Percentiles rank a stretch among this genome's conserved stretches.
These are phyloP conservation scores for Harpalus rubripes DNA, from an alignment of 2,888 invertebrate species.

Conservation along the genomic window DNA sequence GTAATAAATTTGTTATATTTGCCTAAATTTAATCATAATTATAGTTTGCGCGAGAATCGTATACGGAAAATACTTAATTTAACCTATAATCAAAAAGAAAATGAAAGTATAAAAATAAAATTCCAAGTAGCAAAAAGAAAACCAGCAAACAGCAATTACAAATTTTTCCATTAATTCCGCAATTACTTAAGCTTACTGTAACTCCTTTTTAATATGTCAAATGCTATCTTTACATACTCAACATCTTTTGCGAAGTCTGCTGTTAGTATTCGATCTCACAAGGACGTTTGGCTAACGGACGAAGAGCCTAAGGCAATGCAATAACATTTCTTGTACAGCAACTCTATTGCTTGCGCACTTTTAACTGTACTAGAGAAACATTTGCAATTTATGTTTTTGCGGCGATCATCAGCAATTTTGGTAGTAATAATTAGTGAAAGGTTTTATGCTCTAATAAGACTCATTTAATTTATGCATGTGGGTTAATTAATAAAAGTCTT, in stretches of 20 bases:
- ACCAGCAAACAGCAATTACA: constrained; percentile 9
- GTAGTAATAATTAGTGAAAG: constrained; percentile 3
- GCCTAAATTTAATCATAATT: background rate
- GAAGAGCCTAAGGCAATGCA: constrained; percentile 69
- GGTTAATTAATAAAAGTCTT: background rate
- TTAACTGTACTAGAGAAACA: constrained; percentile 64
- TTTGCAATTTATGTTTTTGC: constrained; percentile 59
- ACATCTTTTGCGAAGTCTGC: constrained; percentile 3
- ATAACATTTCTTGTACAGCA: constrained; percentile 69
- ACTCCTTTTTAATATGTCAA: background rate
- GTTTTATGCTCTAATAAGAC: background rate
- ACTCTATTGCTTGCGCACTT: constrained; percentile 64
- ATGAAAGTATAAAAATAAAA: constrained; percentile 26
- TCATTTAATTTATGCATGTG: background rate
- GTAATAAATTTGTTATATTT: background rate
- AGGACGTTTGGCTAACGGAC: constrained; percentile 72
- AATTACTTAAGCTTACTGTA: background rate
- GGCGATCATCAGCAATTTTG: background rate
- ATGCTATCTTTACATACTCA: background rate
- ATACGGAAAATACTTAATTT: background rate
- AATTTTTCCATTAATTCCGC: background rate
- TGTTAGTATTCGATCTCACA: constrained; percentile 66
- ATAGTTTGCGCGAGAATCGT: background rate
- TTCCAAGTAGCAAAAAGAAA: constrained; percentile 12
- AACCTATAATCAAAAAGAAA: constrained; percentile 47